phyloP scores from a whole-genome alignment of 2,113 vertebrate genomes.

The Scopus umbretta region DNA sequence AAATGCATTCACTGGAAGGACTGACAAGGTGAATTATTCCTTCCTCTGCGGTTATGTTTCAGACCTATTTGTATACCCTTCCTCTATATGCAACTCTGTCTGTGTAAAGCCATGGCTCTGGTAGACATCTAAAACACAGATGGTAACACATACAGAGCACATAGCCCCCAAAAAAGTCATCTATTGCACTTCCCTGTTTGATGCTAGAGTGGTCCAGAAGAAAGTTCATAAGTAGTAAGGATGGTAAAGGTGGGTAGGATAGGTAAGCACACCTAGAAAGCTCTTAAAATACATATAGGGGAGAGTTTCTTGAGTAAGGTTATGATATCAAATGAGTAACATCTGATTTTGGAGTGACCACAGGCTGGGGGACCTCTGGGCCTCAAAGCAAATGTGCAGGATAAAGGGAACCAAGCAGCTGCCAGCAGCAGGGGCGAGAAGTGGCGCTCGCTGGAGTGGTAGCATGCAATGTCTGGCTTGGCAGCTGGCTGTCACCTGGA shows the following conservation, averaged over 20 bases:
- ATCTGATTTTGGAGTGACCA: neutral
- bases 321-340: neutral
- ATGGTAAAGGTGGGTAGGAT: neutral
- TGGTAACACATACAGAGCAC: neutral
- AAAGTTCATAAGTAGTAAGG: neutral
- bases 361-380: neutral
- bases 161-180: neutral
- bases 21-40: neutral
- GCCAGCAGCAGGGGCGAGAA: neutral
- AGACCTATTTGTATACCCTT: neutral
- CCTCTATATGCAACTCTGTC: neutral
- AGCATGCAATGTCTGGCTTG: neutral
- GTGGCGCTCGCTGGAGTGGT: neutral
- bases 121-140: neutral
- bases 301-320: neutral
- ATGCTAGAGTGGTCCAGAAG: neutral
- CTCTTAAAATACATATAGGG: neutral
- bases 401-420: neutral
- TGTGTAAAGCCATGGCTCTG: neutral
- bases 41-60: neutral
- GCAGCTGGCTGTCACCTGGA: neutral
- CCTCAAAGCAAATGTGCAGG: neutral
- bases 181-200: neutral
- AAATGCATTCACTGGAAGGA: neutral
- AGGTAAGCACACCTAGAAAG: neutral